phyloP scores from a whole-genome alignment of 2,888 invertebrate genomes.

The Eristalinus sepulchralis region DNA sequence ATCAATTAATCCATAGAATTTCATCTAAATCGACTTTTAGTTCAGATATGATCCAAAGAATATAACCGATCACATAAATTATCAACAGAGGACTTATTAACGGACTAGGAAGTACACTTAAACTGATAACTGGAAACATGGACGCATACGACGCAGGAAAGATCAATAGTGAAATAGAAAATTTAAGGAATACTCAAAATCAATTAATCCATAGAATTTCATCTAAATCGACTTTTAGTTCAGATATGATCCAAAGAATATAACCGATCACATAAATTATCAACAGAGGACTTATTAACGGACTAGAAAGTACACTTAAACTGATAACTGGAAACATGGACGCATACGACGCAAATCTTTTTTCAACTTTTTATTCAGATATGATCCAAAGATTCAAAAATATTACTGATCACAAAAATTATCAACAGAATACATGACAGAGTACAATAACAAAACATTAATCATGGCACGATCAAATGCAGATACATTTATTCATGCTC shows the following conservation, averaged over 20 bases:
- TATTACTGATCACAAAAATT: conserved; percentile 30
- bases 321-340: conserved; percentile 31
- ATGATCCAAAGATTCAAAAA: conserved; percentile 42
- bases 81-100: not conserved
- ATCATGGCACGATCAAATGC: not conserved
- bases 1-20: not conserved
- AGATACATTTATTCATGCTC: conserved; percentile 11
- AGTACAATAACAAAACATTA: not conserved
- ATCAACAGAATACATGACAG: conserved; percentile 14
- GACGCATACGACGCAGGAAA: conserved; percentile 30
- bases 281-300: not conserved
- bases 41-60: conserved; percentile 31
- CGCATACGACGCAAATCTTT: conserved; percentile 28
- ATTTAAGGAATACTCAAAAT: conserved; percentile 6
- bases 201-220: not conserved
- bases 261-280: conserved; percentile 32
- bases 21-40: conserved; percentile 18
- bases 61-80: conserved; percentile 32
- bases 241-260: conserved; percentile 33
- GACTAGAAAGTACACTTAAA: conserved; percentile 38
- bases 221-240: conserved; percentile 10
- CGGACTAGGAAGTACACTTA: conserved; percentile 35
- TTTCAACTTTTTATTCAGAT: too few species aligned
- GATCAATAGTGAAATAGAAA: conserved; percentile 18
- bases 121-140: conserved; percentile 33